Base-by-base conservation (phyloP, 2,888 invertebrate genomes). In the Pristionchus maxplancki region DNA sequence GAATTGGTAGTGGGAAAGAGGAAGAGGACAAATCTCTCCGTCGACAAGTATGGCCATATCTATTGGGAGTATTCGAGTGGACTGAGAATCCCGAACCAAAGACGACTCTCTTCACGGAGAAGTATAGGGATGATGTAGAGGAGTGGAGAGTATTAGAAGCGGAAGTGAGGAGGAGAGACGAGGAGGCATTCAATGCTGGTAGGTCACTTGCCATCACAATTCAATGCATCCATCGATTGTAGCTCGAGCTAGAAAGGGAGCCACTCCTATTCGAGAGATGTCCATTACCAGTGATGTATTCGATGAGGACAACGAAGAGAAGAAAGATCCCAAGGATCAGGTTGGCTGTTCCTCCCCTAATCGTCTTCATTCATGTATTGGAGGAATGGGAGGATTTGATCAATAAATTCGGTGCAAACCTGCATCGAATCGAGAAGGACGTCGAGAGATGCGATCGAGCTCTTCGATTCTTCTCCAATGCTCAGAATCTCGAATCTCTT, bases 101-200 rank as follows among this genome's bases (percentile, higher is more conserved):
- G 82, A 90, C 92, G 24, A 89, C 90, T 17, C 87, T 89, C 31
- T 92, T 92, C 87, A 91, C 91, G 13, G 89, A 89, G 40, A 88
- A 85, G 74, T 94, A 93, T 84, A 48, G 90, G 58, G 58, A 87
- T 34, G 92, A 93, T 0, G 97, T 98, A 97, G 97, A 97, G 0
- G 98, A 98, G 95, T 98, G 98, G 98, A 95, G 97, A 89, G 97
- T 97, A 0, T 97, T 98, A 0, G 98, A 98, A 94, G 97, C 97
- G 0, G 97, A 98, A 90, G 97, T 98, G 0, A 95, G 96, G 84
- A 97, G 97, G 94, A 95, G 96, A 13, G 97, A 97, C 93, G 96
- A 97, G 90, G 97, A 93, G 85, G 92, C 92, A 1, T 93, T 93
- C 88, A 88, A 91, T 53, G 92, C 92, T 11, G 91, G 91, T 91